Conservation (phyloP, 1,140 invertebrate species). For the Drosophila sproati region DNA sequence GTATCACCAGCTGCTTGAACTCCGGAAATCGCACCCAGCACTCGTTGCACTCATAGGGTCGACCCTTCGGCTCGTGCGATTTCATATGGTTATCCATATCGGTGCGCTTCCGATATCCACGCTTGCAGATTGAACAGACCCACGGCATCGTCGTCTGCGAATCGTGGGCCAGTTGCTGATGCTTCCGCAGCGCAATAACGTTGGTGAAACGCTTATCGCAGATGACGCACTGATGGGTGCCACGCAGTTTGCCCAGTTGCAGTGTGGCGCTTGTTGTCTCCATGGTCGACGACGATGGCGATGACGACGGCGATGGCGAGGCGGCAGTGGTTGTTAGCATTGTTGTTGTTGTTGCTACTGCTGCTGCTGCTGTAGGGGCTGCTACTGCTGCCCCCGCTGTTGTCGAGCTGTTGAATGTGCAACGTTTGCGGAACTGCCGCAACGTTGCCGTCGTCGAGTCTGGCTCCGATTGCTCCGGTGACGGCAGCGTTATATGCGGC, state of each 20-base stretch:
- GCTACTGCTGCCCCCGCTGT: slow-evolving; percentile 10
- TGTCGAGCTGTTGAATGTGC: slow-evolving; percentile 8
- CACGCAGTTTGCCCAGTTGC: slow-evolving; percentile 54
- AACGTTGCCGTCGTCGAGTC: slow-evolving; percentile 75
- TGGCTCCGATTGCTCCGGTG: slow-evolving; percentile 80
- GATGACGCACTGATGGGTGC: slow-evolving; percentile 65
- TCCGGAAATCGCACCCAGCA: slow-evolving; percentile 76
- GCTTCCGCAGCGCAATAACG: slow-evolving; percentile 73
- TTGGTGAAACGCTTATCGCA: slow-evolving; percentile 77
- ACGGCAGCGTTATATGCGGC: slow-evolving; percentile 71
- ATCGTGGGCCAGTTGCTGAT: slow-evolving; percentile 74
- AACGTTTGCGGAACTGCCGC: slow-evolving; percentile 73
- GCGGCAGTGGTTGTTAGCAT: slow-evolving; percentile 24
- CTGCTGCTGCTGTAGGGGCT: neutral
- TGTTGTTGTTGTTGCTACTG: slow-evolving; percentile 8
- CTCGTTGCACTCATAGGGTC: slow-evolving; percentile 76
- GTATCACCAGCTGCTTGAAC: slow-evolving; percentile 72
- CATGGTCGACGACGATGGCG: slow-evolving; percentile 67
- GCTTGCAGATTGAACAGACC: slow-evolving; percentile 75
- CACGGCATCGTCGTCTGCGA: slow-evolving; percentile 71
- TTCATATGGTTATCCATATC: slow-evolving; percentile 82
- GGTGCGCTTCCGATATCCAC: slow-evolving; percentile 75
- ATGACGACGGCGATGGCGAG: slow-evolving; percentile 63
- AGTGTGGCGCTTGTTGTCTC: slow-evolving; percentile 24
- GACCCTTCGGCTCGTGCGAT: slow-evolving; percentile 72